These are phyloP conservation scores for Piaya cayana DNA, from an alignment of 2,113 vertebrate species.

Conservation along the genomic window DNA sequence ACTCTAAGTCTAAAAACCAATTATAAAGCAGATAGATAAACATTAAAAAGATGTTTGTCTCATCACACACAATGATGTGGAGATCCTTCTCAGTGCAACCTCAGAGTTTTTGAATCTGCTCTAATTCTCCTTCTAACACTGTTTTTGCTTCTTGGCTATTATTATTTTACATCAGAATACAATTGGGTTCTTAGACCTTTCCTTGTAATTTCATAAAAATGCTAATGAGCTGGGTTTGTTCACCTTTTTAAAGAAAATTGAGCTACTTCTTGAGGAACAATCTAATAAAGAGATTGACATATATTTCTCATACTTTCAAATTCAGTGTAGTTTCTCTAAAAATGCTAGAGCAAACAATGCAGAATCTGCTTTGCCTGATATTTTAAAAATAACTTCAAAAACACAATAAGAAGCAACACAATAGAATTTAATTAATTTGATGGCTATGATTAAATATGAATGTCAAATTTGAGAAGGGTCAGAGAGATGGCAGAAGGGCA, in stretches of 20 bases:
- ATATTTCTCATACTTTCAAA: background rate
- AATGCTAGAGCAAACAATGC: background rate
- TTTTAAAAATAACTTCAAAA: background rate
- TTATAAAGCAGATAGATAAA: background rate
- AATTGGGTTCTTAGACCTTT: background rate
- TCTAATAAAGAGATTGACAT: background rate
- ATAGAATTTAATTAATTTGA: background rate
- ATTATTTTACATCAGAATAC: background rate
- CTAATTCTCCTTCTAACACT: background rate
- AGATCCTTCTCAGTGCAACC: background rate
- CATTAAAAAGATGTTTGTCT: background rate
- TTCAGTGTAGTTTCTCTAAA: background rate
- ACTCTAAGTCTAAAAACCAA: background rate
- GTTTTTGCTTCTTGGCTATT: background rate
- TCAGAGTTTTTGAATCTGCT: background rate
- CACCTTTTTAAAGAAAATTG: conserved; percentile 5
- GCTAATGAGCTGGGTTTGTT: conserved; percentile 27
- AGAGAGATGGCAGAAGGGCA: background rate
- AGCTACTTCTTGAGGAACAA: background rate
- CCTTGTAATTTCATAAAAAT: conserved; percentile 55
- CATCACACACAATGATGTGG: background rate
- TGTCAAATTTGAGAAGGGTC: background rate
- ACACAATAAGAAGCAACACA: background rate
- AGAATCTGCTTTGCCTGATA: background rate
- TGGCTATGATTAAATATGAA: background rate